Evolutionary conservation across 2,797 vertebrate species (phyloP).

Genomic region (Florisuga fusca): DNA sequence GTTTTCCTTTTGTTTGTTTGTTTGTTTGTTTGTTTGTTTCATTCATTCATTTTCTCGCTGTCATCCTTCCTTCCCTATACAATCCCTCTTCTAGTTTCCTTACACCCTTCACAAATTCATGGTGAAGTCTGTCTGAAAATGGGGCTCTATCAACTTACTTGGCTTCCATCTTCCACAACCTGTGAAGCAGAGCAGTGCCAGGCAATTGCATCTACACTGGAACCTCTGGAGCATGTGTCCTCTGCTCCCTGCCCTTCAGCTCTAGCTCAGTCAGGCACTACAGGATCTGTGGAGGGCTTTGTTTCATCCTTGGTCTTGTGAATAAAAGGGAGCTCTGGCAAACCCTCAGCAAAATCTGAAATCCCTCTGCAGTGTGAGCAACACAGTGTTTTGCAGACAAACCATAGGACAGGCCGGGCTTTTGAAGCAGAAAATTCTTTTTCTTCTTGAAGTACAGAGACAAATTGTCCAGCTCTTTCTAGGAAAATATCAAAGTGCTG

Average conservation of each 20-base stretch:
- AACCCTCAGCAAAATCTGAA: background rate
- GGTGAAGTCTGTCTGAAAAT: background rate
- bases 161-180: background rate
- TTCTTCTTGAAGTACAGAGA: background rate
- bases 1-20: background rate
- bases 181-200: background rate
- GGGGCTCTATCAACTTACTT: background rate
- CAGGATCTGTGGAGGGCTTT: conserved; percentile 18
- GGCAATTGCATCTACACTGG: background rate
- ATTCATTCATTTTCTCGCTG: background rate
- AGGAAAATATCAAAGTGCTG: background rate
- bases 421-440: background rate
- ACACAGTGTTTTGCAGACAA: background rate
- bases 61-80: background rate
- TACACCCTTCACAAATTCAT: background rate
- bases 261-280: background rate
- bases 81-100: background rate
- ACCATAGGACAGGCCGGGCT: background rate
- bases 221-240: background rate
- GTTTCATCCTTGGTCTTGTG: background rate
- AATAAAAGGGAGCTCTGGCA: conserved; percentile 33
- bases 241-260: conserved; percentile 3
- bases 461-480: background rate
- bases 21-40: background rate
- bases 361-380: background rate